Evolutionary conservation across 2,113 vertebrate species (phyloP).

Genomic region (Coryphaenoides rupestris): DNA sequence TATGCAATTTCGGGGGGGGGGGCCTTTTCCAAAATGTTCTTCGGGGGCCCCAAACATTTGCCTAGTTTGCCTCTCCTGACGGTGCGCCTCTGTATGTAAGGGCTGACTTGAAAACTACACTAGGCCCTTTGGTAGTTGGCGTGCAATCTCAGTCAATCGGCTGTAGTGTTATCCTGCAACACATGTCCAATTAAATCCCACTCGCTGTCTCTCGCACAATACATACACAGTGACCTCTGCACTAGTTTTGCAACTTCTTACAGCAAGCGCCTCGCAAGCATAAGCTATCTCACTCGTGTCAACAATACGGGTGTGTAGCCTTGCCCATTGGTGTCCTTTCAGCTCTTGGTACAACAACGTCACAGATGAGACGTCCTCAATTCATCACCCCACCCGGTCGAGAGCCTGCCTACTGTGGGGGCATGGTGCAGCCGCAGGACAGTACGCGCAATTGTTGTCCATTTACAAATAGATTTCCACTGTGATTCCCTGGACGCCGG

Average conservation of each 20-base stretch:
- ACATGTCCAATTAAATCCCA: no score
- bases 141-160: no score
- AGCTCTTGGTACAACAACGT: constrained; percentile 59
- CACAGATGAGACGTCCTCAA: constrained; percentile 61
- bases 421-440: constrained; percentile 53
- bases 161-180: no score
- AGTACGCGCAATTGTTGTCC: constrained; percentile 64
- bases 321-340: constrained; percentile 41
- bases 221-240: constrained; percentile 55
- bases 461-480: constrained; percentile 53
- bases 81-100: no score
- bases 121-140: no score
- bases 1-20: no score
- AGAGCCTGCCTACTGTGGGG: constrained; percentile 53
- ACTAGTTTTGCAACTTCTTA: constrained; percentile 52
- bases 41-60: no score
- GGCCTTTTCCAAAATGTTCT: no score
- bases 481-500: constrained; percentile 22
- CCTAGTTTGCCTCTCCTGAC: no score
- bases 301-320: constrained; percentile 40
- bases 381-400: constrained; percentile 63
- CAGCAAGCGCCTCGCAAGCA: constrained; percentile 20
- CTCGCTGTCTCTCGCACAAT: constrained; percentile 25
- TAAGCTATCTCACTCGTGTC: constrained; percentile 31
- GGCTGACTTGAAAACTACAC: no score